Percentiles rank a stretch among this genome's conserved stretches.
phyloP scores from a whole-genome alignment of 2,888 invertebrate genomes.

The Operophtera brumata region DNA sequence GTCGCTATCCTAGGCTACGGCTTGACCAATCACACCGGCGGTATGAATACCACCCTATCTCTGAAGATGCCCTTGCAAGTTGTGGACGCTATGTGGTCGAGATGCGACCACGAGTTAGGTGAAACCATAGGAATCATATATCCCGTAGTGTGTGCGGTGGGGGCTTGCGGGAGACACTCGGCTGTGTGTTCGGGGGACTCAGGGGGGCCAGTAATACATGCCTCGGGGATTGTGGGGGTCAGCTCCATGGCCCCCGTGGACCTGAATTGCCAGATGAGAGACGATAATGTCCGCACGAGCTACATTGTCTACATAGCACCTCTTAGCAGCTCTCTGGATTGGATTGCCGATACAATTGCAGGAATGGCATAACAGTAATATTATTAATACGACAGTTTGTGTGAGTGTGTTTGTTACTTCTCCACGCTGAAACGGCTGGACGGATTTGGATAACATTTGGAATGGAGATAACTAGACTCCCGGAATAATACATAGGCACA shows the following conservation, averaged over 20 bases:
- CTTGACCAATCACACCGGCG: neutral
- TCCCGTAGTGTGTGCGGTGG: neutral
- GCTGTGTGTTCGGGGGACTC: neutral
- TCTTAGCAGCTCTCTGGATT: neutral
- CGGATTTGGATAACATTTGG: too few species aligned
- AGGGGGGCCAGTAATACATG: neutral
- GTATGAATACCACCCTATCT: neutral
- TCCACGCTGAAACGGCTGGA: too few species aligned
- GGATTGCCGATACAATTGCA: neutral
- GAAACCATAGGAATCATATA: neutral
- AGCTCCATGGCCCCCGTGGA: neutral
- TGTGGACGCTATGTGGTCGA: neutral
- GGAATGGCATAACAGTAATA: too few species aligned
- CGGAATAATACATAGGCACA: too few species aligned
- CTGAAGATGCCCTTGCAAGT: neutral
- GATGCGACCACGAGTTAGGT: neutral
- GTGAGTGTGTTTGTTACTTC: too few species aligned
- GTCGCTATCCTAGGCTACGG: neutral
- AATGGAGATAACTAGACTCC: too few species aligned
- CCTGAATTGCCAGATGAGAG: neutral
- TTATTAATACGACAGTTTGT: too few species aligned
- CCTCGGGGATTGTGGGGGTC: neutral
- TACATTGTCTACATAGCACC: neutral
- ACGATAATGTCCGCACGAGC: neutral
- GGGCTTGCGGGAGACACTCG: neutral